Conservation (phyloP, 1,140 invertebrate species). For the Aphis craccivora region DNA sequence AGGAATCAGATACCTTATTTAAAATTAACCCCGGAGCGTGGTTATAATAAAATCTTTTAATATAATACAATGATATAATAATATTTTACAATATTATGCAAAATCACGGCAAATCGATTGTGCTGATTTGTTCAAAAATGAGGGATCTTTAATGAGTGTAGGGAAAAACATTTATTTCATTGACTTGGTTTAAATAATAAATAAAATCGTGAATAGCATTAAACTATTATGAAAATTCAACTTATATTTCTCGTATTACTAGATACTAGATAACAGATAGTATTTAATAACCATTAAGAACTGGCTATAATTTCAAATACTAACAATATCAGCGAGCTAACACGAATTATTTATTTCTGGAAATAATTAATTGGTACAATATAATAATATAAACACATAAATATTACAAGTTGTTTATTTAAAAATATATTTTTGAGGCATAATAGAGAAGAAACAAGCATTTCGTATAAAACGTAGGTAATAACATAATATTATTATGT, state of each 20-base stretch:
- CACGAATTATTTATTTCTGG: too few relatives aligned
- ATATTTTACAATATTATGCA: not conserved
- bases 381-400: too few relatives aligned
- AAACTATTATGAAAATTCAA: not conserved
- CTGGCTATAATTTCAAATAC: not conserved
- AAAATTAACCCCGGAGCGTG: not conserved
- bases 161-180: not conserved
- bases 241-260: not conserved
- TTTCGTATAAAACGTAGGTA: too few relatives aligned
- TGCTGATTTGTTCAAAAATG: not conserved
- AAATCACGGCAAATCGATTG: not conserved
- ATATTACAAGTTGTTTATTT: too few relatives aligned
- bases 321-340: too few relatives aligned
- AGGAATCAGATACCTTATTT: not conserved
- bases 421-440: too few relatives aligned
- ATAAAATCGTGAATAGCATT: not conserved
- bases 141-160: not conserved
- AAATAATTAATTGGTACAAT: too few relatives aligned
- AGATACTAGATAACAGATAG: not conserved
- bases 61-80: too few relatives aligned
- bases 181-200: not conserved
- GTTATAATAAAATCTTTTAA: too few relatives aligned
- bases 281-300: not conserved
- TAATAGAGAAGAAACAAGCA: too few relatives aligned
- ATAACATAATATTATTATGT: too few relatives aligned